Percentiles rank a stretch among this genome's conserved stretches.
Conservation (phyloP, 2,113 vertebrate genomes). For the Pseudopipra pipra region DNA sequence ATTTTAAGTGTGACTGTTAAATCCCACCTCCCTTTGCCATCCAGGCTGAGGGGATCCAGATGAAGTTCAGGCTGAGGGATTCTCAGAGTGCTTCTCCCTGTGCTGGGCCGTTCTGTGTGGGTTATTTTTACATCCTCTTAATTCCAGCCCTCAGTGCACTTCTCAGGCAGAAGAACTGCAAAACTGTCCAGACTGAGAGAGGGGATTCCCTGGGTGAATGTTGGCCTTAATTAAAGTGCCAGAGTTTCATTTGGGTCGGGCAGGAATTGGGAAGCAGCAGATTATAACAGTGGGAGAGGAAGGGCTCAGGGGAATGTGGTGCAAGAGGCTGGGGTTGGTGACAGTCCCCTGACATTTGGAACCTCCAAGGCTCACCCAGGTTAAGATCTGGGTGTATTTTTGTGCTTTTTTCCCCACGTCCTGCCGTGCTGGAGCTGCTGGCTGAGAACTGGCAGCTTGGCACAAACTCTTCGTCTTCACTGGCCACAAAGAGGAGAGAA, state of each 20-base stretch:
- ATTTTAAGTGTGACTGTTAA: constrained; percentile 32
- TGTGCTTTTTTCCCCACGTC: neutral
- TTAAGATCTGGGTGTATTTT: neutral
- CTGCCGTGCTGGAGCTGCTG: neutral
- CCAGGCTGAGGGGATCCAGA: neutral
- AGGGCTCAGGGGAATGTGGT: neutral
- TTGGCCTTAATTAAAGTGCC: neutral
- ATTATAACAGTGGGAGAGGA: neutral
- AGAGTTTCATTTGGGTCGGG: neutral
- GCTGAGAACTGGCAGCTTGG: neutral
- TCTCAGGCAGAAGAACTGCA: neutral
- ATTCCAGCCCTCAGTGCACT: neutral
- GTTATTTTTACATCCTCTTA: constrained; percentile 34
- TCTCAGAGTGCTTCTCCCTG: neutral
- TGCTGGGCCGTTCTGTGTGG: neutral
- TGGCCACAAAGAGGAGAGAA: neutral
- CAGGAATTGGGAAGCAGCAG: neutral
- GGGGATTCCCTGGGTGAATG: neutral
- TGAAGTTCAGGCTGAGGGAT: neutral
- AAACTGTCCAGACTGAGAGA: neutral
- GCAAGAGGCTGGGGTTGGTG: neutral
- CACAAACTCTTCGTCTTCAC: neutral
- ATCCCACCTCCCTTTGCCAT: neutral
- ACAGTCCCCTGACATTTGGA: neutral
- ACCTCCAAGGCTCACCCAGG: neutral